These are phyloP conservation scores for Diplazon laetatorius DNA, from an alignment of 2,888 invertebrate genomes.

Conservation along the genomic window DNA sequence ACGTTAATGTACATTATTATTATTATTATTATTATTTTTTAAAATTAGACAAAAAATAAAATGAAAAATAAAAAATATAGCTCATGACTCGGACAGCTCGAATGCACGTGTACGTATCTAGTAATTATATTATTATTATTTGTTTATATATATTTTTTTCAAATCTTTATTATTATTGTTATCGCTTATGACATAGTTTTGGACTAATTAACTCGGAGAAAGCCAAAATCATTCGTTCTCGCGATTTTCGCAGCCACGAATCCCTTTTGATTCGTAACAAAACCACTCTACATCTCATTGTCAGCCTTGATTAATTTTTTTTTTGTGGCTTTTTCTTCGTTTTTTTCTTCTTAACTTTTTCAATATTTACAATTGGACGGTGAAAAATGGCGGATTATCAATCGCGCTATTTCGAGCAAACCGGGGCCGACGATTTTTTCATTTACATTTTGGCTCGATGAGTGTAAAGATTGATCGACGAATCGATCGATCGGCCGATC, in stretches of 20 bases:
- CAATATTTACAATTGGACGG: slow-evolving; percentile 58
- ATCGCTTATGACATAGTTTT: slow-evolving; percentile 4
- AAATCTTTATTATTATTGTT: slow-evolving; percentile 8
- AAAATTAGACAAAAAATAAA: slow-evolving; percentile 1
- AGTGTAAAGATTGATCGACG: slow-evolving; percentile 17
- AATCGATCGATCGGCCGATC: slow-evolving; percentile 6
- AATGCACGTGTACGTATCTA: slow-evolving; percentile 16
- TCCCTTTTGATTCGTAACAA: neutral
- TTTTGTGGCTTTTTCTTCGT: too few species aligned
- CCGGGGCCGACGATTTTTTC: neutral
- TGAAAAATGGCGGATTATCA: slow-evolving; percentile 27
- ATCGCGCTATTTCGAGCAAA: slow-evolving; percentile 46
- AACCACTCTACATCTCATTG: neutral
- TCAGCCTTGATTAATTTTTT: slow-evolving; percentile 12
- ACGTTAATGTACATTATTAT: slow-evolving; percentile 55
- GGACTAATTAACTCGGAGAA: slow-evolving; percentile 9
- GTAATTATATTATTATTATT: slow-evolving; percentile 16
- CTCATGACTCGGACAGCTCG: slow-evolving; percentile 11
- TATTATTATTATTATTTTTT: too few species aligned
- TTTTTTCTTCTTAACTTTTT: too few species aligned
- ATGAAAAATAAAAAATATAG: slow-evolving; percentile 9
- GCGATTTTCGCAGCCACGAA: neutral
- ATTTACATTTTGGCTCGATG: neutral
- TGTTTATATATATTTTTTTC: slow-evolving; percentile 2
- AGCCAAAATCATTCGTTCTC: neutral